Conservation (phyloP, 2,797 vertebrate species). For the Syncerus caffer region DNA sequence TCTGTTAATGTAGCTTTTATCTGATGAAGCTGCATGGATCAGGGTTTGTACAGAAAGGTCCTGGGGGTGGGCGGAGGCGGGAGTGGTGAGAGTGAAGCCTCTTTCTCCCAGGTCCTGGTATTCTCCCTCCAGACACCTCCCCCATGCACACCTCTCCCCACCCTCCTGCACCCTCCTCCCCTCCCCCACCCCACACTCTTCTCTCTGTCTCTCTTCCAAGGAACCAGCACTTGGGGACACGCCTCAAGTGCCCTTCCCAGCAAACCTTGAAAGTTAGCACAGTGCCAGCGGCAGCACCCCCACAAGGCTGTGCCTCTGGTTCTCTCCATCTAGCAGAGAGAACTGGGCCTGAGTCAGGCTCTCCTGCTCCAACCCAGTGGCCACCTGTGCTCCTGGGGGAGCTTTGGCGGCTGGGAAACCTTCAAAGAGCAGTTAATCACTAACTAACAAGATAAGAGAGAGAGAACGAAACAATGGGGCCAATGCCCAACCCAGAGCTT, state of each 20-base stretch:
- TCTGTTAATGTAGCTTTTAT: neutral
- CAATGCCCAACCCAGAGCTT: slow-evolving; percentile 64
- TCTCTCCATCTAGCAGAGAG: neutral
- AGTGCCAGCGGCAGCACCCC: neutral
- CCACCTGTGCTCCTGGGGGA: slow-evolving; percentile 65
- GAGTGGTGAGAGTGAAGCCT: neutral
- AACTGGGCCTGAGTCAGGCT: slow-evolving; percentile 33
- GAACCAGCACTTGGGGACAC: neutral
- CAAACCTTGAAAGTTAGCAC: neutral
- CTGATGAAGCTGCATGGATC: neutral
- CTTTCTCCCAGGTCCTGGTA: neutral
- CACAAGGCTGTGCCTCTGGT: neutral
- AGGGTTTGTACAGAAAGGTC: neutral
- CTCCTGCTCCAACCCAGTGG: slow-evolving; percentile 34
- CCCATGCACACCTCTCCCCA: neutral
- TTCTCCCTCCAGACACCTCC: neutral
- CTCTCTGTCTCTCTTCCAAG: neutral
- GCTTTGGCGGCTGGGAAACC: slow-evolving; percentile 68
- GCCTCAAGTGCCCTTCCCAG: neutral
- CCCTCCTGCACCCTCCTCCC: accelerated
- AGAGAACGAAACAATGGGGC: slow-evolving; percentile 67
- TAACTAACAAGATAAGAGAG: slow-evolving; percentile 75
- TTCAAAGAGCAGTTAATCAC: slow-evolving; percentile 75
- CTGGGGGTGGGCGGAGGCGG: neutral
- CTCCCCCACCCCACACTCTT: too few relatives aligned